Percentiles rank a stretch among this genome's conserved stretches.
phyloP scores from a whole-genome alignment of 2,113 vertebrate species.

The Anguilla rostrata region DNA sequence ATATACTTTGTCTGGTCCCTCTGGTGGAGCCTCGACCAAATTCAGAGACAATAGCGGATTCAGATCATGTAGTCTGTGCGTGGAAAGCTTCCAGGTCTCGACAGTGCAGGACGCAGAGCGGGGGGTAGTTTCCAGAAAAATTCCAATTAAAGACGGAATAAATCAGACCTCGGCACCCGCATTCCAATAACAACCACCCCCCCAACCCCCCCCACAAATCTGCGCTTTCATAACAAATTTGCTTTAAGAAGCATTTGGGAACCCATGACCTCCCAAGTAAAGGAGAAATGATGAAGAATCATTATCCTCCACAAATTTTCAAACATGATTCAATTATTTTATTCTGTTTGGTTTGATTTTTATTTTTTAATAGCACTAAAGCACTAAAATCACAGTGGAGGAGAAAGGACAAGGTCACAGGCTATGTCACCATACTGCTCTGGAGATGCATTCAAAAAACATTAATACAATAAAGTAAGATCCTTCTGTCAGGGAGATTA shows the following conservation, averaged over 20 bases:
- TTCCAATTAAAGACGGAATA: neutral
- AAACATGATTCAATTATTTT: conserved; percentile 22
- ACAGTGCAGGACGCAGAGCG: neutral
- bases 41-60: conserved; percentile 17
- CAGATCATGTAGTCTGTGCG: conserved; percentile 11
- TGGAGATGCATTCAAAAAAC: conserved; percentile 3
- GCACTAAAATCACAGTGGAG: neutral
- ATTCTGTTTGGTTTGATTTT: conserved; percentile 18
- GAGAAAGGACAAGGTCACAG: neutral
- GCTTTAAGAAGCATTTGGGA: neutral
- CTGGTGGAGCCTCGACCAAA: conserved; percentile 40
- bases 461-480: neutral
- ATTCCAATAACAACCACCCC: neutral
- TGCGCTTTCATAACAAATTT: neutral
- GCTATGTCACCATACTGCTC: neutral
- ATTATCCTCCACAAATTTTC: conserved; percentile 11
- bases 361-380: neutral
- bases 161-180: neutral
- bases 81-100: conserved; percentile 29
- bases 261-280: neutral
- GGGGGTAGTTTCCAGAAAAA: conserved; percentile 14
- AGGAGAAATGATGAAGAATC: neutral
- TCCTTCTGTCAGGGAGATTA: neutral
- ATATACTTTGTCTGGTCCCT: conserved; percentile 44
- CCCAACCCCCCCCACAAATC: conserved; percentile 4